Evolutionary conservation across 2,888 invertebrate genomes (phyloP).

Genomic region (Sarcophaga rosellei): DNA sequence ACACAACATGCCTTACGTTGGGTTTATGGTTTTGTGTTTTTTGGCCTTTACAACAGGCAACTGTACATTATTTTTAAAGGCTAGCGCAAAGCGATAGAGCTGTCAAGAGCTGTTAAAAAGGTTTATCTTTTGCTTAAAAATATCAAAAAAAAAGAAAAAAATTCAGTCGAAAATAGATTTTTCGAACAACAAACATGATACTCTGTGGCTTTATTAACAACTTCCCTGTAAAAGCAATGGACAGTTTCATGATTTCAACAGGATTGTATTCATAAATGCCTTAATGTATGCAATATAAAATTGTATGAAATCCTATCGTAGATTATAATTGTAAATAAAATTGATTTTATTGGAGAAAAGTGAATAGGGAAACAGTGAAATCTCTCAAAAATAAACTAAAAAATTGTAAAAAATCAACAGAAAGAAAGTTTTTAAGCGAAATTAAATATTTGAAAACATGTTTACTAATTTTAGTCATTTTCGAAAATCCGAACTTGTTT

Average conservation of each 20-base stretch:
- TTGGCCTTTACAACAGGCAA: too few species aligned
- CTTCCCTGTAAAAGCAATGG: constrained; percentile 17
- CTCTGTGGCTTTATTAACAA: constrained; percentile 8
- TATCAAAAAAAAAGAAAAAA: background rate
- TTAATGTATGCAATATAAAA: constrained; percentile 29
- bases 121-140: background rate
- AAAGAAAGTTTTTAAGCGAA: background rate
- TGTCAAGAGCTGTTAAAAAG: background rate
- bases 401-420: background rate
- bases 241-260: constrained; percentile 14
- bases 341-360: background rate
- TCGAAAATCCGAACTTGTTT: too few species aligned
- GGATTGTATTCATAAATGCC: background rate
- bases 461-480: too few species aligned
- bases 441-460: too few species aligned
- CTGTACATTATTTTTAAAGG: background rate
- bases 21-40: too few species aligned
- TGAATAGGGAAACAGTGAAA: background rate
- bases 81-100: background rate
- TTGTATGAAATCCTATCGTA: constrained; percentile 1
- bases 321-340: background rate
- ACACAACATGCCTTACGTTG: too few species aligned
- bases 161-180: background rate
- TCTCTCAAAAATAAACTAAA: background rate
- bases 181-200: constrained; percentile 3